Evolutionary conservation across 1,140 invertebrate species (phyloP).

Genomic region (Hestina assimilis): DNA sequence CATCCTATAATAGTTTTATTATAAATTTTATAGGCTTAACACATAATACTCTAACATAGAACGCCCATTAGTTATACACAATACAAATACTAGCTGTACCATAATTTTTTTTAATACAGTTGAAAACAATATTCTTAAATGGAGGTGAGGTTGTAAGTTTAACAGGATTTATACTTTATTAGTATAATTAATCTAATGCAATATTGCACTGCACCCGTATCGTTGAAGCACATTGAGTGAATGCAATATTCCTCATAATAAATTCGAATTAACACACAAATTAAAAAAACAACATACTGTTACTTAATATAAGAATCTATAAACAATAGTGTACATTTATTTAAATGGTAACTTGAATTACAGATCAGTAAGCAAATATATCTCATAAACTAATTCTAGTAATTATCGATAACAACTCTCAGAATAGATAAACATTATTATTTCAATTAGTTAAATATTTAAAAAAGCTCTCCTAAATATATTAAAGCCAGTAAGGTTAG

Average conservation of each 20-base stretch:
- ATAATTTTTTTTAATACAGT: constrained; percentile 30
- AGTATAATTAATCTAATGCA: constrained; percentile 26
- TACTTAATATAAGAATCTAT: constrained; percentile 4
- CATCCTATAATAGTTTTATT: constrained; percentile 52
- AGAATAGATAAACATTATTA: constrained; percentile 54
- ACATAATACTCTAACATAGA: constrained; percentile 33
- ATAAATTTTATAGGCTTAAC: constrained; percentile 44
- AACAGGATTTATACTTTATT: neutral
- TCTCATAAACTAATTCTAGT: constrained; percentile 42
- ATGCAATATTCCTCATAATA: constrained; percentile 29
- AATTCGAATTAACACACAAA: constrained; percentile 16
- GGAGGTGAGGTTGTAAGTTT: constrained; percentile 1
- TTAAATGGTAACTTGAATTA: constrained; percentile 37
- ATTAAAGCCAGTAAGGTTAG: constrained; percentile 64
- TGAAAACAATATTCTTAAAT: constrained; percentile 22
- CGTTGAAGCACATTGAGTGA: constrained; percentile 32
- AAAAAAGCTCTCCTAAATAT: constrained; percentile 60
- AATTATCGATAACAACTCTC: constrained; percentile 50
- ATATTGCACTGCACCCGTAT: constrained; percentile 65
- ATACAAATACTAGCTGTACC: constrained; percentile 48
- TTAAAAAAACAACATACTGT: constrained; percentile 3
- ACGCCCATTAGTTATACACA: constrained; percentile 32
- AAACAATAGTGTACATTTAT: constrained; percentile 16
- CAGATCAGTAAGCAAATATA: constrained; percentile 49
- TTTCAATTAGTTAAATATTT: constrained; percentile 41